Conservation (phyloP, 2,888 invertebrate species). For the Tryphoninae sp. region DNA sequence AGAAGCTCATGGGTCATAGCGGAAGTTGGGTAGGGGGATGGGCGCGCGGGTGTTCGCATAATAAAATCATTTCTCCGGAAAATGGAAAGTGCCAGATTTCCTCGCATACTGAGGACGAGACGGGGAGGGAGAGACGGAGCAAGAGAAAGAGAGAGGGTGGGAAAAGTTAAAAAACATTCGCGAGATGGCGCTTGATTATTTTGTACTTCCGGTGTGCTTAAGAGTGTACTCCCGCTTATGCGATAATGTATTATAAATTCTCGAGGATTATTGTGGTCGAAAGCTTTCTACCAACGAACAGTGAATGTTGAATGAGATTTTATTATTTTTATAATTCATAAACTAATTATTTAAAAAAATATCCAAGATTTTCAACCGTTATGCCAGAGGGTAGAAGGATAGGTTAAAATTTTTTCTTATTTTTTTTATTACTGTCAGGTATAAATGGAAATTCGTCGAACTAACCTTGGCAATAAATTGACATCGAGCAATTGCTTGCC, state of each 20-base stretch:
- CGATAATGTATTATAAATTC: neutral
- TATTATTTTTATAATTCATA: too few species aligned
- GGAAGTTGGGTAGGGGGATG: constrained; percentile 6
- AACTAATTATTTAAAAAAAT: too few species aligned
- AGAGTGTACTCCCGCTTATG: neutral
- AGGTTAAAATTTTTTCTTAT: too few species aligned
- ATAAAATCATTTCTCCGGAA: constrained; percentile 58
- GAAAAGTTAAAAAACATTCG: constrained; percentile 52
- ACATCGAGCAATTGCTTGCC: constrained; percentile 26
- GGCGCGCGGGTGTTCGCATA: constrained; percentile 42
- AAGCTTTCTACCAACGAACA: neutral
- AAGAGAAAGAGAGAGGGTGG: constrained; percentile 5
- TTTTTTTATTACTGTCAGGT: too few species aligned
- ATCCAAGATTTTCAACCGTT: too few species aligned
- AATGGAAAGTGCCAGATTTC: constrained; percentile 52
- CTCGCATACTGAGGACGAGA: neutral
- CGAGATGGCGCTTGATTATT: constrained; percentile 3
- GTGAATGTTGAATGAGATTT: neutral
- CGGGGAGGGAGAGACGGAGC: neutral
- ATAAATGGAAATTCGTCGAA: neutral
- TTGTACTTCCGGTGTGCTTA: neutral
- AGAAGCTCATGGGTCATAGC: constrained; percentile 22
- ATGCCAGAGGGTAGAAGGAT: too few species aligned
- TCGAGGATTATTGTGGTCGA: neutral
- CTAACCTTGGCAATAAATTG: neutral